Conservation (phyloP, 2,888 invertebrate genomes). For the Meghimatium bilineatum region DNA sequence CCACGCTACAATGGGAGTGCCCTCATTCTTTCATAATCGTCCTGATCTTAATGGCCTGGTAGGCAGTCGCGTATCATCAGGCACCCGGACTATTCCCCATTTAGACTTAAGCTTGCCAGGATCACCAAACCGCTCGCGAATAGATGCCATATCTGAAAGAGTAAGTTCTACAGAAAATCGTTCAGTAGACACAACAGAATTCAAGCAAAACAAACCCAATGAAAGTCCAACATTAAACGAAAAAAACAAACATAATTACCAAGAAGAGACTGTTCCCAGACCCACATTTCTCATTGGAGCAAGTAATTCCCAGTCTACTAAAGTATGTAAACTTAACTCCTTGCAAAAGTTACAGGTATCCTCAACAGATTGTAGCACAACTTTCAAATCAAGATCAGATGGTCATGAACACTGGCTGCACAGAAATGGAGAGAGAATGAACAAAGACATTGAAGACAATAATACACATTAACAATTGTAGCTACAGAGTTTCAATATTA, state of each 20-base stretch:
- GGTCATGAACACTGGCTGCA: background rate
- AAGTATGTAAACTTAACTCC: too few relatives aligned
- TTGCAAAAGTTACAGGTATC: background rate
- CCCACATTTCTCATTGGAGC: background rate
- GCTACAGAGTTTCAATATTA: too few relatives aligned
- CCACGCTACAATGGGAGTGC: background rate
- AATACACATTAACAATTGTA: background rate
- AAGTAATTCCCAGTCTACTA: background rate
- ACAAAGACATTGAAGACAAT: background rate
- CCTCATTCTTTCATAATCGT: background rate
- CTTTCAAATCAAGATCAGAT: background rate
- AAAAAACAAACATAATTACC: background rate
- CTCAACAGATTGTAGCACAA: background rate
- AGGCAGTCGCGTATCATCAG: background rate
- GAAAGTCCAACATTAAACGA: background rate
- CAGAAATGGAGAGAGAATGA: background rate
- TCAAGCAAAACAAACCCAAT: background rate
- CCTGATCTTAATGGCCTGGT: conserved; percentile 2
- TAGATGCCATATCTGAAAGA: background rate
- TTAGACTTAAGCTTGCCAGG: background rate
- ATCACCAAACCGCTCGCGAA: background rate
- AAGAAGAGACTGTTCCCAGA: background rate
- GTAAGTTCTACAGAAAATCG: background rate
- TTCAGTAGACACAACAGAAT: background rate
- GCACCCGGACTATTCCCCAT: background rate